Percentiles rank a stretch among this genome's conserved stretches.
Conservation (phyloP, 2,797 vertebrate species). For the Enteromius treurensis region DNA sequence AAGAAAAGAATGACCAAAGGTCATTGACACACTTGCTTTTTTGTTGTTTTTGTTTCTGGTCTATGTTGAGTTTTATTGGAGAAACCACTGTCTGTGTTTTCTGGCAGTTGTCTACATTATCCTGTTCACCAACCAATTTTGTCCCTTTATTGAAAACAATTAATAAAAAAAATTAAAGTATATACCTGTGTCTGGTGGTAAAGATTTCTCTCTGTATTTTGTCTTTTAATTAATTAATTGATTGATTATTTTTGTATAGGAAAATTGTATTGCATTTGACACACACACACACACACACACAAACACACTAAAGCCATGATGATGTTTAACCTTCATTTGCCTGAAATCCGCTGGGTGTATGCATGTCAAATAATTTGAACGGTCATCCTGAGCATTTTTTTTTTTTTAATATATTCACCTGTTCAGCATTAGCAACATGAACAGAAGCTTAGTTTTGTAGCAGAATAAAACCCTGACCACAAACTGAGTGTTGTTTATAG, state of each 20-base stretch:
- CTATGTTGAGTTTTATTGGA: constrained; percentile 99
- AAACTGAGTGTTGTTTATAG: neutral
- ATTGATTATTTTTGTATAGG: neutral
- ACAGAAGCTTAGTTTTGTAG: neutral
- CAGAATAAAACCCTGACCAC: constrained; percentile 4
- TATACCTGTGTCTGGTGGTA: constrained; percentile 50
- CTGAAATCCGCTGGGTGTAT: neutral
- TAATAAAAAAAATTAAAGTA: constrained; percentile 81
- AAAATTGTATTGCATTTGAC: neutral
- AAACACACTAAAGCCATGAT: neutral
- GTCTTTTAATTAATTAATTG: neutral
- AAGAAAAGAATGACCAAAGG: constrained; percentile 90
- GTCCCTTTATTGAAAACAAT: constrained; percentile 99
- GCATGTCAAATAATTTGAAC: constrained; percentile 22
- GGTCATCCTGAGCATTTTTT: constrained; percentile 5
- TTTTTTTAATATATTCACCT: constrained; percentile 12
- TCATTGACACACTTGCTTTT: constrained; percentile 95
- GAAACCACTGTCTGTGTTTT: constrained; percentile 99
- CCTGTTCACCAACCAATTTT: constrained; percentile 99
- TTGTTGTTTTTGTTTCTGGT: constrained; percentile 97
- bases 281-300: constrained; percentile 35
- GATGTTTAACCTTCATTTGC: constrained; percentile 15
- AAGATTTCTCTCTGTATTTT: constrained; percentile 36
- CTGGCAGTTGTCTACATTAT: constrained; percentile 99
- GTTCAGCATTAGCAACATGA: neutral